Percentiles rank a stretch among this genome's conserved stretches.
These are phyloP conservation scores for Lepidocolaptes lacrymiger DNA, from an alignment of 2,797 vertebrate genomes.

Conservation along the genomic window DNA sequence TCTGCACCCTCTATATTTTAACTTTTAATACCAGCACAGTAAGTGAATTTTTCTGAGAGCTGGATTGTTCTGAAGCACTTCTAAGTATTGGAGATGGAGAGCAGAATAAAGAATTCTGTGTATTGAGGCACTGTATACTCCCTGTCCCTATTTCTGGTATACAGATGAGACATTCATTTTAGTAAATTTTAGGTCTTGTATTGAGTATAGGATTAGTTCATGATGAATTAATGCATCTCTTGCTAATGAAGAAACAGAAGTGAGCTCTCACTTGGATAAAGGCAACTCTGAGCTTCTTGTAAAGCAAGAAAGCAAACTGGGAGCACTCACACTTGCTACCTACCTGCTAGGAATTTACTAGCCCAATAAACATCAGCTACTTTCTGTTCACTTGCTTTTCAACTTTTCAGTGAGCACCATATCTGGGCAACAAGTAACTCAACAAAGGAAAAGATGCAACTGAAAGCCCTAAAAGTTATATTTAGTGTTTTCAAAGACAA, in stretches of 20 bases:
- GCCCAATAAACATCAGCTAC: not conserved
- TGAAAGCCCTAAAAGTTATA: not conserved
- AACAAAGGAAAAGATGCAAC: not conserved
- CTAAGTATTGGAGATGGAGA: not conserved
- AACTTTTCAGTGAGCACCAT: not conserved
- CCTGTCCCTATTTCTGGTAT: not conserved
- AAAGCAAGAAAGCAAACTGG: not conserved
- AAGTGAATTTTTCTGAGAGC: not conserved
- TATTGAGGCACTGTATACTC: not conserved
- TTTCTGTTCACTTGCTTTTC: conserved; percentile 1
- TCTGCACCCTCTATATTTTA: conserved; percentile 46
- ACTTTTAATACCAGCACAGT: conserved; percentile 8
- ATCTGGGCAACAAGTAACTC: not conserved
- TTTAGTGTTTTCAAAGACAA: not conserved
- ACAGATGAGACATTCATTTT: not conserved
- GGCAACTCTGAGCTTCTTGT: not conserved
- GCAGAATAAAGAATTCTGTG: not conserved
- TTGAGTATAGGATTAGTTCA: not conserved
- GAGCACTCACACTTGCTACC: not conserved
- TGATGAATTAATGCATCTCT: not conserved
- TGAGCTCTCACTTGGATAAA: not conserved
- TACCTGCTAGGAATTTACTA: not conserved
- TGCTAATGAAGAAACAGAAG: not conserved
- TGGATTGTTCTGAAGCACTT: not conserved
- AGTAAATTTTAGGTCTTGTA: not conserved